phyloP scores from a whole-genome alignment of 1,140 invertebrate species.

The Drosophila tropicalis region DNA sequence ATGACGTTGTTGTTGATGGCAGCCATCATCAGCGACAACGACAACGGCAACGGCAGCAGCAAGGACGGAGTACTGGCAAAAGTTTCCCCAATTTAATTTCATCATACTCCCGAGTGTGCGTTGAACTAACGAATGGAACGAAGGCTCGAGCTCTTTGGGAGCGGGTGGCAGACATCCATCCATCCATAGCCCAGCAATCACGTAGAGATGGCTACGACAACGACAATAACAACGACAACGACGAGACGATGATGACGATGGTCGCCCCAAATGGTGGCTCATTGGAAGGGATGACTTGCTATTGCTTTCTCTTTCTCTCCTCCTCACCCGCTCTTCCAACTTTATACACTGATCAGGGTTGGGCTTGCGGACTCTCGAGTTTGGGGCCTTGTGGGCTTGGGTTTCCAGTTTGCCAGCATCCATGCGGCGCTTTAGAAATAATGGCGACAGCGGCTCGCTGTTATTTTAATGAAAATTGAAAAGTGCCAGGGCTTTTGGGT shows the following conservation, averaged over 20 bases:
- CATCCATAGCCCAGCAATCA: conserved; percentile 63
- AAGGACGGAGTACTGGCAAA: conserved; percentile 55
- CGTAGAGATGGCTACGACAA: conserved; percentile 58
- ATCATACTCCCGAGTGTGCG: conserved; percentile 80
- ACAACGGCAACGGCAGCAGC: conserved; percentile 49
- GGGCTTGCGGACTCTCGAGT: conserved; percentile 21
- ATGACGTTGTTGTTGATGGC: conserved; percentile 58
- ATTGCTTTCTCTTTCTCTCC: not conserved
- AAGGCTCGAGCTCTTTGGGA: conserved; percentile 32
- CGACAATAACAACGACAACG: conserved; percentile 44
- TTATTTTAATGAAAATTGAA: conserved; percentile 83
- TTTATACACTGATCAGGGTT: conserved; percentile 14
- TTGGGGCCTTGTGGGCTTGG: not conserved
- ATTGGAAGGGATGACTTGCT: conserved; percentile 11
- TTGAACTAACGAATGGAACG: conserved; percentile 77
- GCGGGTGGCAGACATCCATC: conserved; percentile 52
- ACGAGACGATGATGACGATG: conserved; percentile 48
- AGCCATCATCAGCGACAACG: conserved; percentile 43
- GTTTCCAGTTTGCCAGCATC: conserved; percentile 18
- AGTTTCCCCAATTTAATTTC: conserved; percentile 83
- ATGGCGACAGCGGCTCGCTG: conserved; percentile 65
- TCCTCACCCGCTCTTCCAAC: not conserved
- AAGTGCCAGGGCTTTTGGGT: conserved; percentile 55
- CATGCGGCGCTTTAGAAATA: conserved; percentile 48
- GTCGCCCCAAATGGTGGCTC: conserved; percentile 37